A percentile compares a stretch with the other conserved stretches of the same genome.
Evolutionary conservation across 2,888 invertebrate genomes (phyloP).

Genomic region (Prosopocoilus inquinatus): DNA sequence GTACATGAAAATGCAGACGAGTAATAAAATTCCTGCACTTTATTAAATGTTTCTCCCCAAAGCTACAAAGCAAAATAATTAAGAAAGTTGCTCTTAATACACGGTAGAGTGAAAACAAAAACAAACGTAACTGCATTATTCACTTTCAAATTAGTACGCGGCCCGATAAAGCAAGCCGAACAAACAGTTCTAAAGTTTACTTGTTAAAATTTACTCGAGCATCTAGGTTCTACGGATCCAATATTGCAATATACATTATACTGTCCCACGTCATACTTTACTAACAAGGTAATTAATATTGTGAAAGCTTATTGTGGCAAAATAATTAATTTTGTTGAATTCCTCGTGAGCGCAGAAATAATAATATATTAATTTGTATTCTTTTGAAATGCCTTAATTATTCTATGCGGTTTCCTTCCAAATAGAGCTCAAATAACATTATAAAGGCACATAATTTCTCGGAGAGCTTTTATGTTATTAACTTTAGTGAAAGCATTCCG

Average conservation of each 20-base stretch:
- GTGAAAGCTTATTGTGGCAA: constrained; percentile 8
- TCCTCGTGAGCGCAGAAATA: background rate
- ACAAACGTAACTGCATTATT: too few species aligned
- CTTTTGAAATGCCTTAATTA: constrained; percentile 18
- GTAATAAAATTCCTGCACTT: too few species aligned
- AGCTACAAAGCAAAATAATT: too few species aligned
- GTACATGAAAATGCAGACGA: too few species aligned
- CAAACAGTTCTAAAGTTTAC: too few species aligned
- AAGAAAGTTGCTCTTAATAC: too few species aligned
- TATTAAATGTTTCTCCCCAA: too few species aligned
- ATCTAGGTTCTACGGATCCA: background rate
- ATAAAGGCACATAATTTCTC: constrained; percentile 12
- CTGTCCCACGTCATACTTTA: background rate
- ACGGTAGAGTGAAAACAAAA: too few species aligned
- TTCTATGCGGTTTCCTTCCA: constrained; percentile 15
- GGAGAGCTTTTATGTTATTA: constrained; percentile 13
- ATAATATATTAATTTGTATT: constrained; percentile 13
- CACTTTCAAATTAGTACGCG: too few species aligned
- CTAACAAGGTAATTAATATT: constrained; percentile 4
- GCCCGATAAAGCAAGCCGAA: too few species aligned
- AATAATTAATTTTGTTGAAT: constrained; percentile 13
- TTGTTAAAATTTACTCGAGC: background rate
- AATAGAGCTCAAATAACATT: constrained; percentile 17
- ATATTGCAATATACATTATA: background rate
- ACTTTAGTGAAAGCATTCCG: constrained; percentile 6